Conservation (phyloP, 2,113 vertebrate species). For the Candoia aspera region DNA sequence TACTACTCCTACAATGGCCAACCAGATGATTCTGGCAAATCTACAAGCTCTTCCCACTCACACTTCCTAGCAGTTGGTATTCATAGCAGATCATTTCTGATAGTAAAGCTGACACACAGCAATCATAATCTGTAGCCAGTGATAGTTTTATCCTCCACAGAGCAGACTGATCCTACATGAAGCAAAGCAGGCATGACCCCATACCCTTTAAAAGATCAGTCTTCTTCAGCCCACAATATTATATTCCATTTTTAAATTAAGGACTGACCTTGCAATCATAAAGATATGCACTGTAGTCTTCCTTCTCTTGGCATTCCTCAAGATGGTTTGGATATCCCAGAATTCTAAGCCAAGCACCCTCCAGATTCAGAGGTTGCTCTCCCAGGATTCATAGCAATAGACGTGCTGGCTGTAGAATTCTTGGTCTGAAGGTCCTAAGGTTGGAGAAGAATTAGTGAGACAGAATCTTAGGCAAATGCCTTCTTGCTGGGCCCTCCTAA, state of each 20-base stretch:
- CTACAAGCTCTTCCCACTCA: not conserved
- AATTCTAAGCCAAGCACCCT: not conserved
- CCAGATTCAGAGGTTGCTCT: not conserved
- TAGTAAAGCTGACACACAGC: not conserved
- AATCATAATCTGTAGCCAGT: not conserved
- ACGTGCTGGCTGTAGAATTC: not conserved
- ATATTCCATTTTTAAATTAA: not conserved
- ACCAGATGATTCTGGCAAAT: not conserved
- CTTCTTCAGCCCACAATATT: not conserved
- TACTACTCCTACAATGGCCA: not conserved
- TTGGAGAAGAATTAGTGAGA: not conserved
- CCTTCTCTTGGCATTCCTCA: not conserved
- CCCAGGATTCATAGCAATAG: not conserved
- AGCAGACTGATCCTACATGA: not conserved
- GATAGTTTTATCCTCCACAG: not conserved
- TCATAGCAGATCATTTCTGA: not conserved
- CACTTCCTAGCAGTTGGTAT: not conserved
- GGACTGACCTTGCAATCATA: not conserved
- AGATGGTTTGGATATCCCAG: not conserved
- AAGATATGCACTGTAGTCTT: not conserved
- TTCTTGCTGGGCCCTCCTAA: not conserved
- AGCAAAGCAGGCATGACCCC: not conserved
- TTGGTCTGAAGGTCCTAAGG: not conserved
- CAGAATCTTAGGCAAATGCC: not conserved
- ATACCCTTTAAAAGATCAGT: not conserved